A percentile compares a stretch with the other conserved stretches of the same genome.
Evolutionary conservation across 2,888 invertebrate genomes (phyloP).

Genomic region (Leucoma salicis): DNA sequence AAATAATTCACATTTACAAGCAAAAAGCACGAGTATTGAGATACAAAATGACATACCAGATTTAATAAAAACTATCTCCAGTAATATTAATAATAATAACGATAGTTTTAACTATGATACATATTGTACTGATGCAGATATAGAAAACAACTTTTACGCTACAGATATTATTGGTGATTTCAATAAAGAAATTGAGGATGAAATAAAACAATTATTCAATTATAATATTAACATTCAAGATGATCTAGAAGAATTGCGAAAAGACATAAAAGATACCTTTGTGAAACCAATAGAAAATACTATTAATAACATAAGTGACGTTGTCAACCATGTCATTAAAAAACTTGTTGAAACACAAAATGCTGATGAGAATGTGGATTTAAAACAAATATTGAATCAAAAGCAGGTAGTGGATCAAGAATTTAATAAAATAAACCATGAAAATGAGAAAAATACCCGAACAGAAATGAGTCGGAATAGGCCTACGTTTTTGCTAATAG

Average conservation of each 20-base stretch:
- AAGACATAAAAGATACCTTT: slow-evolving; percentile 76
- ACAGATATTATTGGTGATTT: slow-evolving; percentile 82
- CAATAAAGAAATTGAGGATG: slow-evolving; percentile 82
- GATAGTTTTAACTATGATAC: slow-evolving; percentile 49
- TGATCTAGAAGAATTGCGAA: slow-evolving; percentile 71
- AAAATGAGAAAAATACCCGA: slow-evolving; percentile 65
- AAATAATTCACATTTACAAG: slow-evolving; percentile 33
- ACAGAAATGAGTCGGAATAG: slow-evolving; percentile 71
- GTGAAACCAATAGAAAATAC: slow-evolving; percentile 76
- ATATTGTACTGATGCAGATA: slow-evolving; percentile 63
- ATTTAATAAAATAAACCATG: slow-evolving; percentile 49
- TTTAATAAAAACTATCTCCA: slow-evolving; percentile 66
- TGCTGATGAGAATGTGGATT: slow-evolving; percentile 40
- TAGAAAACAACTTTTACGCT: slow-evolving; percentile 72
- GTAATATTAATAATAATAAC: slow-evolving; percentile 62
- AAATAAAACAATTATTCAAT: slow-evolving; percentile 76
- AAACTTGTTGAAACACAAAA: slow-evolving; percentile 69
- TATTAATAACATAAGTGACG: slow-evolving; percentile 77
- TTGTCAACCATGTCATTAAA: slow-evolving; percentile 76
- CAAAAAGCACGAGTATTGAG: slow-evolving; percentile 42
- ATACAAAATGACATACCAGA: slow-evolving; percentile 66
- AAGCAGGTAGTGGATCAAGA: slow-evolving; percentile 40
- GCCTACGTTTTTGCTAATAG: slow-evolving; percentile 73
- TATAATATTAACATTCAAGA: slow-evolving; percentile 75
- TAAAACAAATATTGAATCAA: slow-evolving; percentile 24